A percentile compares a stretch with the other conserved stretches of the same genome.
These are phyloP conservation scores for Melozone crissalis DNA, from an alignment of 2,113 vertebrate genomes.

Conservation along the genomic window DNA sequence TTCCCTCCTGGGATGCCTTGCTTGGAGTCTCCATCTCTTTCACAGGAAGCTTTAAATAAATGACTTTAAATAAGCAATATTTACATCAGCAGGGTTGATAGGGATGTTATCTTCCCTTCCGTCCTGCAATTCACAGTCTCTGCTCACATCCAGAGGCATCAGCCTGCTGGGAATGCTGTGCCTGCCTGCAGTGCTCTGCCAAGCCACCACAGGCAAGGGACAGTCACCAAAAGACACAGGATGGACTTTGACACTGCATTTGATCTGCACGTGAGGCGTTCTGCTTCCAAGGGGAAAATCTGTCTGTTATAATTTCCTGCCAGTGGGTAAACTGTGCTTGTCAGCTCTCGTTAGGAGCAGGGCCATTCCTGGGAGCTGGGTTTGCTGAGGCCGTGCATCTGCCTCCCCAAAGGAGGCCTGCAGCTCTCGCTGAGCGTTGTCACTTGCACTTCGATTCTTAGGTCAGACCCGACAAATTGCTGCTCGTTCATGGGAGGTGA, in stretches of 20 bases:
- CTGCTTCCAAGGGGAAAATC: slow-evolving; percentile 4
- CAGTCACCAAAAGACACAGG: not conserved
- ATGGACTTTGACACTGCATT: not conserved
- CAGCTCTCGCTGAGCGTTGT: not conserved
- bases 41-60: not conserved
- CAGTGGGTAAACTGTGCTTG: slow-evolving; percentile 17
- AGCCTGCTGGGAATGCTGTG: not conserved
- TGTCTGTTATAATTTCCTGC: not conserved
- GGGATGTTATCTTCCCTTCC: not conserved
- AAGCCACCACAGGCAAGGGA: not conserved
- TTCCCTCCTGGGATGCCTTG: not conserved
- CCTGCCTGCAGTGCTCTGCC: not conserved
- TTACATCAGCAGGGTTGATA: not conserved
- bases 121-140: not conserved
- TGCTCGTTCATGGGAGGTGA: not conserved
- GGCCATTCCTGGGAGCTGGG: not conserved
- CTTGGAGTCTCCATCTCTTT: not conserved
- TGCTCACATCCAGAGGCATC: not conserved
- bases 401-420: not conserved
- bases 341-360: slow-evolving; percentile 32
- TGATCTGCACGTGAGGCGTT: slow-evolving; percentile 15
- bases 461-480: not conserved
- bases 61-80: not conserved
- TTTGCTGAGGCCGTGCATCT: not conserved
- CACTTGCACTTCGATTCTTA: slow-evolving; percentile 1